Conservation (phyloP, 2,113 vertebrate genomes). For the Toxotes chatareus region DNA sequence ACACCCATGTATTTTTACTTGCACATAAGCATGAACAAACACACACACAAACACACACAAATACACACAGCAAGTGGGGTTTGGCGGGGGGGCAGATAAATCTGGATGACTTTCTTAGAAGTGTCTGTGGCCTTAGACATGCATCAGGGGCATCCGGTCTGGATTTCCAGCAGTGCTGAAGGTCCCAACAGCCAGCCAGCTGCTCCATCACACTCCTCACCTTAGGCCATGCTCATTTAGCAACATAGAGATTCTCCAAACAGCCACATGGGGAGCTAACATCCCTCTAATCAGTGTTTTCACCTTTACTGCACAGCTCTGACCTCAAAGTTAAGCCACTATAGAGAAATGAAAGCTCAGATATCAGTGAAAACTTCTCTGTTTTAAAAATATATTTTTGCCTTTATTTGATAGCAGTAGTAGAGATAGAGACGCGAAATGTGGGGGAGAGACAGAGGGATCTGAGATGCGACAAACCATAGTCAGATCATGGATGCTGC, state of each 20-base stretch:
- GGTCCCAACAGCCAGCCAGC: conserved; percentile 72
- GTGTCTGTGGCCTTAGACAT: conserved; percentile 57
- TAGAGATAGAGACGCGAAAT: background rate
- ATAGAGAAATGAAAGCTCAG: conserved; percentile 2
- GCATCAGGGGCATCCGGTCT: conserved; percentile 66
- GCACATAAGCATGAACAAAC: conserved; percentile 7
- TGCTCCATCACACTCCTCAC: conserved; percentile 72
- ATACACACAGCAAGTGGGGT: background rate
- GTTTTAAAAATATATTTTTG: background rate
- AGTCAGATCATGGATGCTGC: background rate
- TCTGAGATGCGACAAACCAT: background rate
- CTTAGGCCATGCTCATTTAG: conserved; percentile 70
- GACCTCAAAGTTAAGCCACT: background rate
- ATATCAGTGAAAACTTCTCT: background rate
- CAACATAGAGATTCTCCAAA: conserved; percentile 39
- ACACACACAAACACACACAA: conserved; percentile 11
- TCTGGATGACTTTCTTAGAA: conserved; percentile 62
- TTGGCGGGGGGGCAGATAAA: conserved; percentile 2
- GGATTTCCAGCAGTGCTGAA: conserved; percentile 63
- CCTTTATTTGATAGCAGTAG: background rate
- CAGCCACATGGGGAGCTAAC: conserved; percentile 53
- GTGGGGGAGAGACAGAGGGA: background rate
- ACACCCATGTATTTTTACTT: conserved; percentile 17
- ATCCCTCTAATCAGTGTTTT: conserved; percentile 43
- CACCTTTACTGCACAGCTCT: conserved; percentile 47